Evolutionary conservation across 2,888 invertebrate species (phyloP).

Genomic region (Dascillus cervinus): DNA sequence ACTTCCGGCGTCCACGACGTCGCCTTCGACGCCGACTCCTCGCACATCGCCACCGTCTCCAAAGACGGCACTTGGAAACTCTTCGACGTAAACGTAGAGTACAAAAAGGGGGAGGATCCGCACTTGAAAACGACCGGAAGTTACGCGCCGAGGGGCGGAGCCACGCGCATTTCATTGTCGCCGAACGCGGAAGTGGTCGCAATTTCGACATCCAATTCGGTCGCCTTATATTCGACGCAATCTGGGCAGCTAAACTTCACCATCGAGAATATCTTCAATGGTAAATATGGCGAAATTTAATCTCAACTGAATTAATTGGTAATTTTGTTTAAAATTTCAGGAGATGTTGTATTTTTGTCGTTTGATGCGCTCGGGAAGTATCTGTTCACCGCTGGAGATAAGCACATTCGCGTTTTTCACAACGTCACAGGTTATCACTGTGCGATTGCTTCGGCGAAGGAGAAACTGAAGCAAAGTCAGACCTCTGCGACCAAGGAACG

Average conservation of each 20-base stretch:
- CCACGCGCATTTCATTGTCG: constrained; percentile 62
- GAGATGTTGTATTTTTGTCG: constrained; percentile 55
- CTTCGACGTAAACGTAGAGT: constrained; percentile 84
- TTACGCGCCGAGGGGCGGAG: constrained; percentile 49
- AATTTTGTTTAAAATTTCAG: constrained; percentile 43
- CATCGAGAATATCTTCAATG: constrained; percentile 57
- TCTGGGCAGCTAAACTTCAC: constrained; percentile 58
- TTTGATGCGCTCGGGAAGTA: constrained; percentile 73
- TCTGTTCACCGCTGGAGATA: constrained; percentile 66
- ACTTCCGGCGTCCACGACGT: constrained; percentile 73
- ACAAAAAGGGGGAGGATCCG: constrained; percentile 69
- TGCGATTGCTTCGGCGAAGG: constrained; percentile 42
- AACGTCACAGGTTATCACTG: constrained; percentile 64
- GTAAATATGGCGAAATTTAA: too few relatives aligned
- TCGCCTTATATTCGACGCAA: constrained; percentile 64
- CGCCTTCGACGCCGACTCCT: constrained; percentile 73
- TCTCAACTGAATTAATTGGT: neutral
- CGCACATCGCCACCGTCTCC: constrained; percentile 74
- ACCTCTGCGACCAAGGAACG: constrained; percentile 72
- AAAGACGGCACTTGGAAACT: constrained; percentile 84
- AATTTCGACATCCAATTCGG: constrained; percentile 54
- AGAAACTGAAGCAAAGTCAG: constrained; percentile 50
- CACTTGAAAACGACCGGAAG: constrained; percentile 59
- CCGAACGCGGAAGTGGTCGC: constrained; percentile 73
- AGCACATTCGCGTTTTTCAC: constrained; percentile 68